Conservation (phyloP, 2,888 invertebrate species). For the Leptopterna dolabrata region DNA sequence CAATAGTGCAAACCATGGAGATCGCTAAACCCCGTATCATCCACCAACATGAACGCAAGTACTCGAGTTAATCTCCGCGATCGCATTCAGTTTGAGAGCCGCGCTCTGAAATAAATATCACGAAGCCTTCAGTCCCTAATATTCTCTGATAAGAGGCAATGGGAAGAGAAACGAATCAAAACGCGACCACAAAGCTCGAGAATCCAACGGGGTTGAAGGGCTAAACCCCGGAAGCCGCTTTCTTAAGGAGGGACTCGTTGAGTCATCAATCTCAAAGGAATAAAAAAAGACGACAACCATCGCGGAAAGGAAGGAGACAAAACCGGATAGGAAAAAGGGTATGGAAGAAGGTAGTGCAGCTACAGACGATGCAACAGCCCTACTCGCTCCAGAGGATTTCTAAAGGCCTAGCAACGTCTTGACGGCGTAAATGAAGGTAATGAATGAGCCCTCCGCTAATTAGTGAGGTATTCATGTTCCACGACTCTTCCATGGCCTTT, state of each 20-base stretch:
- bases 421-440: neutral
- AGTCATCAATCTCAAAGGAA: constrained; percentile 1
- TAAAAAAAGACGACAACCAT: neutral
- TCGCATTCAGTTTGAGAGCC: no score
- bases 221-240: neutral
- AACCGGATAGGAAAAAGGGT: neutral
- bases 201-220: neutral
- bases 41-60: no score
- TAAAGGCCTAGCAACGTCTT: neutral
- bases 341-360: neutral
- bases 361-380: neutral
- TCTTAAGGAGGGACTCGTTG: neutral
- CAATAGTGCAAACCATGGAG: no score
- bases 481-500: neutral
- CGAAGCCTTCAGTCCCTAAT: no score
- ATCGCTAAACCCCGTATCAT: no score
- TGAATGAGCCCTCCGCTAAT: neutral
- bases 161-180: neutral
- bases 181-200: neutral
- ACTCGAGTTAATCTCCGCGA: no score
- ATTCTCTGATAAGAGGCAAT: neutral
- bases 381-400: neutral
- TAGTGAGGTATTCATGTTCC: neutral
- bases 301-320: neutral
- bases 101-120: no score